phyloP scores from a whole-genome alignment of 2,113 vertebrate species.

The Theristicus caerulescens region DNA sequence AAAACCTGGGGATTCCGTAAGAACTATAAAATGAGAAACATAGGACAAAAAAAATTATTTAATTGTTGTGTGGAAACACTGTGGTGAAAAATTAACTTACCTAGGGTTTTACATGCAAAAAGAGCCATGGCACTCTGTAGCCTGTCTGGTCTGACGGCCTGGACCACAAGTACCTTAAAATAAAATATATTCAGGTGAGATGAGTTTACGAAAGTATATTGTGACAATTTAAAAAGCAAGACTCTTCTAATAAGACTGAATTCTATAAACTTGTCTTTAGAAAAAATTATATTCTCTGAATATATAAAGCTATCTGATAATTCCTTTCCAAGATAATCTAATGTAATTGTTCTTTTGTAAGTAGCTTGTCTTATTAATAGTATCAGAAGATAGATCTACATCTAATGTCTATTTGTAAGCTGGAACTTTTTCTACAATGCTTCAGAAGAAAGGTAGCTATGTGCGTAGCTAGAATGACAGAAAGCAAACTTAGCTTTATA shows the following conservation, averaged over 20 bases:
- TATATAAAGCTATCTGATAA: background rate
- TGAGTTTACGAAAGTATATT: background rate
- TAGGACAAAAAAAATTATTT: background rate
- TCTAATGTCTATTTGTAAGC: background rate
- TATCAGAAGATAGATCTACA: background rate
- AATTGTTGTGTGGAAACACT: background rate
- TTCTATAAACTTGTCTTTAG: background rate
- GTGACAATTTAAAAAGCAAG: background rate
- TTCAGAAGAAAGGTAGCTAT: background rate
- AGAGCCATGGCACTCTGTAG: conserved; percentile 90
- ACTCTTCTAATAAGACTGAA: background rate
- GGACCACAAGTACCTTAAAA: conserved; percentile 87
- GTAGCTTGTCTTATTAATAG: background rate
- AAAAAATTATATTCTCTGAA: background rate
- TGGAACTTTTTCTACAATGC: background rate
- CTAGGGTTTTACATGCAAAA: conserved; percentile 86
- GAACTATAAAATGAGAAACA: background rate
- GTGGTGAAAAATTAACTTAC: conserved; percentile 73
- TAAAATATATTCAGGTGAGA: background rate
- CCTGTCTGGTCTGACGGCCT: conserved; percentile 90
- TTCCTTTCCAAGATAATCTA: background rate
- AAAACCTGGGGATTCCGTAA: background rate
- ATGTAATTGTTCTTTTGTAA: background rate
- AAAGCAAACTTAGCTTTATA: background rate
- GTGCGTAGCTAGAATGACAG: background rate